Evolutionary conservation across 2,888 invertebrate genomes (phyloP).

Genomic region (Rhabditophanes sp.): DNA sequence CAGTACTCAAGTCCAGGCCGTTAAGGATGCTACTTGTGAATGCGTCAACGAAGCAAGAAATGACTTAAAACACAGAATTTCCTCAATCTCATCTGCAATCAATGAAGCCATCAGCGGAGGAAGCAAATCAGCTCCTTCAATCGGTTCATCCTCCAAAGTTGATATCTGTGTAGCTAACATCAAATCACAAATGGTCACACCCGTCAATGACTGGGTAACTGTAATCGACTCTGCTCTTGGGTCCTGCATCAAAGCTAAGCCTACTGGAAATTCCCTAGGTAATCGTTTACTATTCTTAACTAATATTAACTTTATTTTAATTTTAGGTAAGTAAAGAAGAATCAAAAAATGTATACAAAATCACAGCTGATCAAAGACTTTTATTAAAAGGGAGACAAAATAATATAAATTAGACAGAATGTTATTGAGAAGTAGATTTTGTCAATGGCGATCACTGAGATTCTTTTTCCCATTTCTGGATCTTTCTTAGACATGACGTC

Average conservation of each 20-base stretch:
- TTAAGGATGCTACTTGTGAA: conserved; percentile 31
- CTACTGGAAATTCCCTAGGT: conserved; percentile 15
- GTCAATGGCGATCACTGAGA: too few relatives aligned
- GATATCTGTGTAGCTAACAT: conserved; percentile 39
- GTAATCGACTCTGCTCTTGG: conserved; percentile 40
- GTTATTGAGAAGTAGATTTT: too few relatives aligned
- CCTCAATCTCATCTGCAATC: conserved; percentile 29
- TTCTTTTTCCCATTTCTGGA: too few relatives aligned
- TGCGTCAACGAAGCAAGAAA: conserved; percentile 42
- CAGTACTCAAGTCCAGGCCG: conserved; percentile 18
- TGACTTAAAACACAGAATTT: conserved; percentile 39
- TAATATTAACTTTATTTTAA: too few relatives aligned
- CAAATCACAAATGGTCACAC: conserved; percentile 39
- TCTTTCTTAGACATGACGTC: too few relatives aligned
- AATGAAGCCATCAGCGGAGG: conserved; percentile 23
- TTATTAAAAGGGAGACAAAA: too few relatives aligned
- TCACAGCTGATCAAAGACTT: too few relatives aligned
- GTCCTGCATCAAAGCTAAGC: conserved; percentile 35
- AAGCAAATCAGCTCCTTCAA: conserved; percentile 7
- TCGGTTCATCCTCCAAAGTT: conserved; percentile 27
- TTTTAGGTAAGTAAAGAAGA: too few relatives aligned
- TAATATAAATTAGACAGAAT: too few relatives aligned
- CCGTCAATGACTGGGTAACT: conserved; percentile 40
- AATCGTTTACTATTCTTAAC: too few relatives aligned
- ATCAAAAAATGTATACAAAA: too few relatives aligned